These are phyloP conservation scores for Abscondita cerata DNA, from an alignment of 2,888 invertebrate genomes.

Conservation along the genomic window DNA sequence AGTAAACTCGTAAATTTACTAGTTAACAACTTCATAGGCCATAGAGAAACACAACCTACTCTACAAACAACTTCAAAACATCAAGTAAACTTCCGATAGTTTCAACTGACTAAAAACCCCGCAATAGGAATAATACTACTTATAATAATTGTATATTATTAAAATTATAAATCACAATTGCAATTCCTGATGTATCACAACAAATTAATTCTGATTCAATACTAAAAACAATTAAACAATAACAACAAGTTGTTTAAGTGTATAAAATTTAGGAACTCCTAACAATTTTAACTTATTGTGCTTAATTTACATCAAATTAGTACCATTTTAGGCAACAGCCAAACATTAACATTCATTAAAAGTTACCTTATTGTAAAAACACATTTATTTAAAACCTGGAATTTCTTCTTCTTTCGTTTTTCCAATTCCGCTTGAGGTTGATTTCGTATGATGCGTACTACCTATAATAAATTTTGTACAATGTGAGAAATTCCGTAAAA, in stretches of 20 bases:
- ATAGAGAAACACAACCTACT: no score
- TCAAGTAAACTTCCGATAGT: neutral
- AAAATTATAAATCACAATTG: no score
- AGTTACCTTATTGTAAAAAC: slow-evolving; percentile 20
- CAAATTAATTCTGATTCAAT: no score
- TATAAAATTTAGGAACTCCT: slow-evolving; percentile 2
- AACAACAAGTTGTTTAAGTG: neutral
- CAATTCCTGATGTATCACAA: no score
- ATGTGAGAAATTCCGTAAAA: no score
- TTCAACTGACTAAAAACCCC: neutral
- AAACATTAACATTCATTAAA: slow-evolving; percentile 15
- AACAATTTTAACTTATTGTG: slow-evolving; percentile 6
- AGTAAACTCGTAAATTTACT: neutral
- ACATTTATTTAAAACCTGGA: slow-evolving; percentile 51
- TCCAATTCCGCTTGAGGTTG: slow-evolving; percentile 75
- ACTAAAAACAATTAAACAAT: no score
- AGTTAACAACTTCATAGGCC: neutral
- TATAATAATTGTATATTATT: neutral
- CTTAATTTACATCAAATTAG: slow-evolving; percentile 24
- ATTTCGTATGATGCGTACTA: slow-evolving; percentile 79
- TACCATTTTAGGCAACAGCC: slow-evolving; percentile 6
- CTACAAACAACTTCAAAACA: neutral
- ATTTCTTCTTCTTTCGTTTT: slow-evolving; percentile 69
- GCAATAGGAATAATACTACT: no score
- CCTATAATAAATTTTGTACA: slow-evolving; percentile 62